A percentile compares a stretch with the other conserved stretches of the same genome.
These are phyloP conservation scores for Ctenopoma kingsleyae DNA, from an alignment of 2,797 vertebrate genomes.

Conservation along the genomic window DNA sequence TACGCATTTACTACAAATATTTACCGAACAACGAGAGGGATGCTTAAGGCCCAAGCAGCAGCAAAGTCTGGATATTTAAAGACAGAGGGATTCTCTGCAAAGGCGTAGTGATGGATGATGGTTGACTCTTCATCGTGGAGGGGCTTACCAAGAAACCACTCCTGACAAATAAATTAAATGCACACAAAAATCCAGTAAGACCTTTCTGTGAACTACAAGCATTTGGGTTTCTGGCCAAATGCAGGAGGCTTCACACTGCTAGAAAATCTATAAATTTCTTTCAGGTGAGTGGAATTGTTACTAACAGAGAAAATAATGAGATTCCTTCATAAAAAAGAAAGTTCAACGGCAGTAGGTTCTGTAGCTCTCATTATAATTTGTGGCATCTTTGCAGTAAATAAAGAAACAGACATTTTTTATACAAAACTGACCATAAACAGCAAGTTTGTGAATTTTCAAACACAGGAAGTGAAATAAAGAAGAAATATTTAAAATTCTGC, in stretches of 20 bases:
- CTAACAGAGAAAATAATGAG: conserved; percentile 39
- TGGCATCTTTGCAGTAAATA: conserved; percentile 27
- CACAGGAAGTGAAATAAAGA: too few species aligned
- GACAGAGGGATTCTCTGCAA: conserved; percentile 92
- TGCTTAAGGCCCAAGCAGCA: conserved; percentile 94
- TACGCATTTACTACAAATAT: conserved; percentile 30
- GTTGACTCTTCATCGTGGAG: conserved; percentile 94
- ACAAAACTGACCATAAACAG: too few species aligned
- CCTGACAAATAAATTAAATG: conserved; percentile 77
- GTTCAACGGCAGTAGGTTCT: conserved; percentile 33
- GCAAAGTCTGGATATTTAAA: conserved; percentile 97
- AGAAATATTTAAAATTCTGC: too few species aligned
- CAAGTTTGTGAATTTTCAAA: too few species aligned
- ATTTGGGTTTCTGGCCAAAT: conserved; percentile 27
- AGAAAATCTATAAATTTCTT: conserved; percentile 43
- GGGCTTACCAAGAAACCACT: conserved; percentile 96
- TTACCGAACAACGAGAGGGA: conserved; percentile 93
- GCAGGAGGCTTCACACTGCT: conserved; percentile 26
- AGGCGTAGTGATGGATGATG: conserved; percentile 99
- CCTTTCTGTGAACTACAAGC: conserved; percentile 3
- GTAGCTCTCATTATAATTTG: conserved; percentile 12
- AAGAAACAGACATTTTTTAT: too few species aligned
- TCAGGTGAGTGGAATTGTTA: conserved; percentile 26
- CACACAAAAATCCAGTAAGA: background rate
- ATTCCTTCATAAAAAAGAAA: conserved; percentile 28